Evolutionary conservation across 2,113 vertebrate genomes (phyloP), one percentile per base, ranked within the genome.

Genomic region (Corvus cornix): DNA sequence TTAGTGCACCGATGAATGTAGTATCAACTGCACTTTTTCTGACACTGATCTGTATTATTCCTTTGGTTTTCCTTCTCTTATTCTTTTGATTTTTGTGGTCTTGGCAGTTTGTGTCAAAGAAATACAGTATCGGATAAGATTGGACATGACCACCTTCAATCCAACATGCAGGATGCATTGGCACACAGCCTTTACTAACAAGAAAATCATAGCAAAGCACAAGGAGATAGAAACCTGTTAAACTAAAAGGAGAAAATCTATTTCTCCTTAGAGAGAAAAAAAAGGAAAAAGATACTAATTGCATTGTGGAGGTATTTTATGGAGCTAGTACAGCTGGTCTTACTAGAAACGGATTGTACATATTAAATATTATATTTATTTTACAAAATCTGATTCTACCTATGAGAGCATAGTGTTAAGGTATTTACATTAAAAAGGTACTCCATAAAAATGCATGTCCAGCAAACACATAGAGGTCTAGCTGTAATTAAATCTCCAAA

Each of bases 91-190:
- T 87, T 81, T 58, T 75, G 58, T 43, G 74, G 49, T 84, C 44
- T 82, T 9, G 0, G 23, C 37, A 44, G 44, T 67, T 74, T 74
- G 39, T 46, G 44, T 74, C 48, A 63, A 87, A 87, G 69, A 87
- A 84, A 58, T 26, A 76, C 0, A 0, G 20, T 79, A 60, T 69
- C 2, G 0, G 31, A 44, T 19, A 89, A 46, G 53, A 84, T 67
- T 7, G 39, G 66, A 72, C 11, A 52, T 9, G 49, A 68, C 30
- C 70, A 83, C 69, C 27, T 91, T 69, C 55, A 82, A 27, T 66
- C 85, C 84, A 84, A 27, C 30, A 52, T 26, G 62, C 49, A 70
- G 35, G 56, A 83, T 33, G 28, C 27, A 37, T 76, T 49, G 64
- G 55, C 39, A 87, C 21, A 9, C 53, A 46, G 62, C 19, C 46